Base-by-base conservation (phyloP, 2,888 invertebrate genomes). In the Amaurobius ferox region DNA sequence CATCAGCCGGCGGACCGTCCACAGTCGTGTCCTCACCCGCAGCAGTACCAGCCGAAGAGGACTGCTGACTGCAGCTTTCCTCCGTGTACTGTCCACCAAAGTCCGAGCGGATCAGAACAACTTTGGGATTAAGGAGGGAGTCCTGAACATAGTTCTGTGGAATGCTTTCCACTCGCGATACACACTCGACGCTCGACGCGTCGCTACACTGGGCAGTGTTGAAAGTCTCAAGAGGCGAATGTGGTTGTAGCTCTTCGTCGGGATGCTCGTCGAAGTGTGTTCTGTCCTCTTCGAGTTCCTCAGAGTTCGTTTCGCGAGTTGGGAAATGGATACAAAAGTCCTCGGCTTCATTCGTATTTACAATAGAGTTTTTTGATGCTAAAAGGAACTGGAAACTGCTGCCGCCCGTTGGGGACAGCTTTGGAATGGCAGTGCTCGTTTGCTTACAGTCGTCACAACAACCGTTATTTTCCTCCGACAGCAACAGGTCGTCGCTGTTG, bases 91-190 rank as follows among this genome's bases (percentile, higher is more conserved):
- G 48, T 26, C 61, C 73, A 29, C 61, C 35, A 26, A 61, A 73
- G 30, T 86, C 55, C 78, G 78, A 71, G 23, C 86, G 66, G 23
- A 79, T 71, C 19, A 78, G 86, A 29, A 78, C 64, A 29, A 86
- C 86, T 74, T 70, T 71, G 28, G 78, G 79, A 48, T 85, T 85
- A 13, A 76, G 76, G 40, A 29, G 66, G 23, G 32, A 39, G 23
- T 40, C 30, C 35, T 67, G 64, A 64, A 28, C 16, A 9, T 55
- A 55, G 55, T 55, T 23, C 55, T 55, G 55, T 55, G 55, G 55
- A 35, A 35, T 35, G 23, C 55, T 55, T 1, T 55, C 55, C 55
- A 55, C 55, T 7, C 32, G 32, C 67, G 77, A 67, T 68, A 55
- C 48, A 28, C 32, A 35, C 16, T 32, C 16, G 29, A 48, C 13